A percentile compares a stretch with the other conserved stretches of the same genome.
Evolutionary conservation across 2,888 invertebrate genomes (phyloP).

Genomic region (Chymomyza amoena): DNA sequence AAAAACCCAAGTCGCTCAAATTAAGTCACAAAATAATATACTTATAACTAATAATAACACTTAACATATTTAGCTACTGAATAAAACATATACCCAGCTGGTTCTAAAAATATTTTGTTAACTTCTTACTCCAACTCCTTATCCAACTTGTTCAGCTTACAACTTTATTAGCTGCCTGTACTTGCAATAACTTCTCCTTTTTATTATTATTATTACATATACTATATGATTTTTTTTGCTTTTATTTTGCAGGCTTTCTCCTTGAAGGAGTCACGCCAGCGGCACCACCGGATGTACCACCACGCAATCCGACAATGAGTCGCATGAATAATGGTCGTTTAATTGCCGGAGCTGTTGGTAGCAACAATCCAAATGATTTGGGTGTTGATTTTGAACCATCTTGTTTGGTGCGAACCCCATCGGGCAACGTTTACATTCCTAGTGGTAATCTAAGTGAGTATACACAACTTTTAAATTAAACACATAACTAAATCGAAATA

Average conservation of each 20-base stretch:
- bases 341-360: conserved; percentile 82
- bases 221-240: conserved; percentile 21
- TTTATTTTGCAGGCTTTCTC: conserved; percentile 86
- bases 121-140: not conserved
- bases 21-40: not conserved
- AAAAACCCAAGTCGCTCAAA: too few species aligned
- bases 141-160: not conserved
- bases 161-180: conserved; percentile 2
- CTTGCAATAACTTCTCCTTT: conserved; percentile 4
- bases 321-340: conserved; percentile 94
- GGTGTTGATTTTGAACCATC: conserved; percentile 91
- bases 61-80: not conserved
- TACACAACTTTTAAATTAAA: not conserved
- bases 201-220: conserved; percentile 12
- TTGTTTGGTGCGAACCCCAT: conserved; percentile 93
- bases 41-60: not conserved
- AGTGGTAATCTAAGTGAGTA: conserved; percentile 85
- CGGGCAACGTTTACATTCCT: conserved; percentile 96
- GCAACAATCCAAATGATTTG: conserved; percentile 84
- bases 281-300: conserved; percentile 92
- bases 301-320: conserved; percentile 94
- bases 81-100: not conserved
- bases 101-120: not conserved
- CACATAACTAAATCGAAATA: not conserved
- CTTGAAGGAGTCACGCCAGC: conserved; percentile 87